These are phyloP conservation scores for Leptatherina wallacei DNA, from an alignment of 2,797 vertebrate species.

Conservation along the genomic window DNA sequence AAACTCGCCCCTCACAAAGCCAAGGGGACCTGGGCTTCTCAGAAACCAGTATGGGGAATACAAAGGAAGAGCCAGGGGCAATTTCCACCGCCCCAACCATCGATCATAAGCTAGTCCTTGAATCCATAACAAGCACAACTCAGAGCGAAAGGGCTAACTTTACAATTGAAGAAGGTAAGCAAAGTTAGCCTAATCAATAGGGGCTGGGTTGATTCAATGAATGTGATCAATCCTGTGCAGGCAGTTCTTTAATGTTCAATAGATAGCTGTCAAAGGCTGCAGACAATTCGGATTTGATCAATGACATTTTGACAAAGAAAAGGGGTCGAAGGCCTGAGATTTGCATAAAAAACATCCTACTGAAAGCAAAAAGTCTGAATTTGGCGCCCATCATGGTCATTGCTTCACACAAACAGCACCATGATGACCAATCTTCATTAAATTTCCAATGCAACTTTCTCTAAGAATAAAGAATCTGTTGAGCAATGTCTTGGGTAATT, in stretches of 20 bases:
- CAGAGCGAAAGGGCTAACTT: constrained; percentile 54
- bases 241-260: constrained; percentile 56
- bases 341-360: constrained; percentile 43
- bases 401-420: constrained; percentile 11
- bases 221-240: constrained; percentile 66
- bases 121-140: constrained; percentile 62
- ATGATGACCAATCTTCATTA: constrained; percentile 24
- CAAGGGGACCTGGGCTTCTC: constrained; percentile 18
- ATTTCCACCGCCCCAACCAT: constrained; percentile 33
- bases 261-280: constrained; percentile 43
- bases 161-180: constrained; percentile 76
- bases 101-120: constrained; percentile 27
- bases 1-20: constrained; percentile 23
- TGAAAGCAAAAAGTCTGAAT: constrained; percentile 20
- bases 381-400: no score
- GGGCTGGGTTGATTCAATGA: constrained; percentile 48
- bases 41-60: constrained; percentile 8
- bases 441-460: constrained; percentile 22
- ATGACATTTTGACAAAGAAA: constrained; percentile 39
- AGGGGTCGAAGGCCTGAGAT: constrained; percentile 37
- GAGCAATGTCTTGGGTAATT: constrained; percentile 25
- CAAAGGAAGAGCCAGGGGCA: constrained; percentile 25
- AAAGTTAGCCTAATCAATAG: constrained; percentile 62
- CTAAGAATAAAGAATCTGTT: constrained; percentile 21
- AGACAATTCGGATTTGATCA: constrained; percentile 40